Base-by-base conservation (phyloP, 1,140 invertebrate genomes). In the Choristoneura fumiferana region DNA sequence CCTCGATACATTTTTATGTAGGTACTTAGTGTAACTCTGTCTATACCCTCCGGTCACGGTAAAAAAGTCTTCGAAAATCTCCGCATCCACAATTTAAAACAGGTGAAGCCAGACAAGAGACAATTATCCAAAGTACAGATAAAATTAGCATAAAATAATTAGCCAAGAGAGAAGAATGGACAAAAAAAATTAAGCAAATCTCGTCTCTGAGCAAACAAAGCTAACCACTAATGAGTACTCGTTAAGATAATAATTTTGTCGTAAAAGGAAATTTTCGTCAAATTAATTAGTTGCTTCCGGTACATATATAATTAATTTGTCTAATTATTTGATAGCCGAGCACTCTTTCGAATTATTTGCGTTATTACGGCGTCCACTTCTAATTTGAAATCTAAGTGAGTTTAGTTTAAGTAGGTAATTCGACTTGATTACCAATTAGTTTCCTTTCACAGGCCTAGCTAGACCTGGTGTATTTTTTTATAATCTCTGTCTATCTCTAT, bases 71-170 rank as follows among this genome's bases (percentile, higher is more conserved):
- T 12, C n/a, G 38, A 8, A 38, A 57, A 12, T 40, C 29, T 43
- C 6, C 22, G 22, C 54, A 8, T n/a, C 38, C 37, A 57, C 38
- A 43, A 9, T 43, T 57, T 43, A 40, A 39, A 57, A 45, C 55
- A 57, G 55, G 55, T 57, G 55, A 29, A 39, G 37, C 14, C 29
- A 43, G 22, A 57, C 54, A 17, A 17, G 37, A 57, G 55, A 57
- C 55, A 57, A 57, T 57, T 57, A 57, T 43, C 55, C 17, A 1
- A 43, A 40, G 38, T 40, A 40, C 55, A 22, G 17, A 57, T 29
- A 57, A 69, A 67, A 71, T 67, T 71, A 65, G 64, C 66, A 73
- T 71, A 71, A 71, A 63, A 69, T 67, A 71, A 74, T 70, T 67
- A 68, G 63, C 62, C 63, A 55, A 57, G 43, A 52, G 70, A 63